Conservation (phyloP, 1,140 invertebrate species). For the Uloborus diversus region DNA sequence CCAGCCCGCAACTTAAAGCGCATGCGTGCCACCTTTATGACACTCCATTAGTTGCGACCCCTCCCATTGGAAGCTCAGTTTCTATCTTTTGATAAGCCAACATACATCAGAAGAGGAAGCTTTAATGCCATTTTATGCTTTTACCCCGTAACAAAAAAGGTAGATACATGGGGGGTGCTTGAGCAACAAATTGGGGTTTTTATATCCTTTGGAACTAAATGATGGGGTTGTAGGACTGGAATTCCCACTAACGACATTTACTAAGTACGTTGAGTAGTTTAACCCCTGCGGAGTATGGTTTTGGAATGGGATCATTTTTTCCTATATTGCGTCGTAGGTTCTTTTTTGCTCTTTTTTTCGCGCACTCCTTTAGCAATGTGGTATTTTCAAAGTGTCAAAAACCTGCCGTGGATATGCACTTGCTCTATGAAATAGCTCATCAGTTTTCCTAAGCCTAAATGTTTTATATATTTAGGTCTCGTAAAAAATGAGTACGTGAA, state of each 20-base stretch:
- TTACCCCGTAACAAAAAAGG: neutral
- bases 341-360: too few species aligned
- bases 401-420: too few species aligned
- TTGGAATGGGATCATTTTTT: too few species aligned
- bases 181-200: slow-evolving; percentile 41
- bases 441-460: too few species aligned
- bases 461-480: too few species aligned
- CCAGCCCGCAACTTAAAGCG: neutral
- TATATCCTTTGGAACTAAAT: neutral
- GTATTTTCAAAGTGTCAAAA: too few species aligned
- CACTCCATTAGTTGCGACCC: slow-evolving; percentile 39
- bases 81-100: slow-evolving; percentile 43
- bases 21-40: slow-evolving; percentile 33
- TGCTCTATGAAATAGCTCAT: too few species aligned
- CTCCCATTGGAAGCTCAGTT: slow-evolving; percentile 5
- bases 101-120: slow-evolving; percentile 30
- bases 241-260: neutral
- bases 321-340: too few species aligned
- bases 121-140: slow-evolving; percentile 33
- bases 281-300: too few species aligned
- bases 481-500: too few species aligned
- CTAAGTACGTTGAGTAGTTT: too few species aligned
- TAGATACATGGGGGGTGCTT: neutral
- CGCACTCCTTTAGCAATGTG: too few species aligned
- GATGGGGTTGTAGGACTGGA: neutral